These are phyloP conservation scores for Ciconia nigra DNA, from an alignment of 2,797 vertebrate genomes.

Conservation along the genomic window DNA sequence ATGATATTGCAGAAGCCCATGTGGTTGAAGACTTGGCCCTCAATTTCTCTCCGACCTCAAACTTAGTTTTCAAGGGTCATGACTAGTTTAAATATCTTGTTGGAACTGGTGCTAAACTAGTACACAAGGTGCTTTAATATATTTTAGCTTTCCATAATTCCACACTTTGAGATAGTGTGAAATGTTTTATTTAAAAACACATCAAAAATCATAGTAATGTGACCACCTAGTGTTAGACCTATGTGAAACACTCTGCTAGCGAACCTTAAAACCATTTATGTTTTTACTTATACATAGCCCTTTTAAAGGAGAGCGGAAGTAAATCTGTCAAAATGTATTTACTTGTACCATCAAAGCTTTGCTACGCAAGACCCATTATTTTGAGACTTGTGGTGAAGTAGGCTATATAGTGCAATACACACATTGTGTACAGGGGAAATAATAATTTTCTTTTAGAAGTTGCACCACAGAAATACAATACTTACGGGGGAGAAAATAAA, in stretches of 20 bases:
- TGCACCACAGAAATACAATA: neutral
- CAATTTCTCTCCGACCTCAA: neutral
- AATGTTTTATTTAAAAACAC: neutral
- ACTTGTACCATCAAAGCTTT: neutral
- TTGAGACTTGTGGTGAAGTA: neutral
- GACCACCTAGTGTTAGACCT: neutral
- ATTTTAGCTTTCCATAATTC: neutral
- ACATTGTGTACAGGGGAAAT: neutral
- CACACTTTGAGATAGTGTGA: neutral
- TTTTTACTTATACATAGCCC: neutral
- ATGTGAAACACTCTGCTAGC: neutral
- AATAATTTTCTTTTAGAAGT: neutral
- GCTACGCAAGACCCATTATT: neutral
- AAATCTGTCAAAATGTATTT: neutral
- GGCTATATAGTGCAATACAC: neutral
- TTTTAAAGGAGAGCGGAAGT: neutral
- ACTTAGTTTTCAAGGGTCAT: neutral
- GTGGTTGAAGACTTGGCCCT: neutral
- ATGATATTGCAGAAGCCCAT: neutral
- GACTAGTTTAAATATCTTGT: neutral
- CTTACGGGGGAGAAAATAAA: fast-evolving
- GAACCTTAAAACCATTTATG: neutral
- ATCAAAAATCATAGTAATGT: neutral
- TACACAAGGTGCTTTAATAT: conserved; percentile 20
- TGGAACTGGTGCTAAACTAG: conserved; percentile 46